Evolutionary conservation across 2,888 invertebrate genomes (phyloP).

Genomic region (Cacoxenus indagator): DNA sequence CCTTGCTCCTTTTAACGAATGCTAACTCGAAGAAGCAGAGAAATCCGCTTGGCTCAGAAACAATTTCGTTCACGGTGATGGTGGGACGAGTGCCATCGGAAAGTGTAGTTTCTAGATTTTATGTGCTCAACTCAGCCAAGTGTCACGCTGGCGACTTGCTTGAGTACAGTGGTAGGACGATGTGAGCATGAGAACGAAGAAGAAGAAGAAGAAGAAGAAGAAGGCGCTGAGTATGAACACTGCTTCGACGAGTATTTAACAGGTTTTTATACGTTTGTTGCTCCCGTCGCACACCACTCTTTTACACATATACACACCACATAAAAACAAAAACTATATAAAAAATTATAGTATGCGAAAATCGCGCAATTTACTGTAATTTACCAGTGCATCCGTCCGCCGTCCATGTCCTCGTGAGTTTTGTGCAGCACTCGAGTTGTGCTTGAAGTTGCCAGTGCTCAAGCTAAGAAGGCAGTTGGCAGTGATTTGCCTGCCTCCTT

Average conservation of each 20-base stretch:
- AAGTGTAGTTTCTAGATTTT: background rate
- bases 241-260: conserved; percentile 11
- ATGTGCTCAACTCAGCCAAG: background rate
- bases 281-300: background rate
- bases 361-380: conserved; percentile 62
- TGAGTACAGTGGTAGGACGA: no score
- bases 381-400: conserved; percentile 23
- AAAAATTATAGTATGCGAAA: conserved; percentile 28
- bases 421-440: conserved; percentile 1
- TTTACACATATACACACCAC: background rate
- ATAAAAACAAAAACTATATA: conserved; percentile 10
- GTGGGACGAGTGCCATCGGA: background rate
- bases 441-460: background rate
- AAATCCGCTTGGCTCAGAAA: background rate
- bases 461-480: background rate
- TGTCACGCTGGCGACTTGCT: background rate
- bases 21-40: background rate
- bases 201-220: background rate
- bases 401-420: background rate
- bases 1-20: background rate
- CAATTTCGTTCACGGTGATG: background rate
- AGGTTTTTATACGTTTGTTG: conserved; percentile 8
- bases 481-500: background rate
- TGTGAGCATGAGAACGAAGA: background rate
- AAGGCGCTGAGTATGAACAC: background rate